A percentile compares a stretch with the other conserved stretches of the same genome.
Evolutionary conservation across 2,797 vertebrate genomes (phyloP).

Genomic region (Pampus argenteus): DNA sequence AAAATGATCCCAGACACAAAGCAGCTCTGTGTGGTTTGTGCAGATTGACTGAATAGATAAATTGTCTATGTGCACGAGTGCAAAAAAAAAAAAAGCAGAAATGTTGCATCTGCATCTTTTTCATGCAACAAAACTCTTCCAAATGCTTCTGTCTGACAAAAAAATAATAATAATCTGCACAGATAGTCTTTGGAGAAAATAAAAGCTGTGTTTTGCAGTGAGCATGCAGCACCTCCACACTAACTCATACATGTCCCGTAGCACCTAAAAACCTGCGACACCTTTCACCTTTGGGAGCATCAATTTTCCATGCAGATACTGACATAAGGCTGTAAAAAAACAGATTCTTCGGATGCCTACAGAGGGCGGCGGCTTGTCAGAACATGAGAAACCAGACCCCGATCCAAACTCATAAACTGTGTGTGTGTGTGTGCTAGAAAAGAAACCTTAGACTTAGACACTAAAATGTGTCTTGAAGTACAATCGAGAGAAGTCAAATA

Average conservation of each 20-base stretch:
- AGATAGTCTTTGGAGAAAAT: not conserved
- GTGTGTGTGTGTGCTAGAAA: no score
- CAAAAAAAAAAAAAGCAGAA: conserved; percentile 22
- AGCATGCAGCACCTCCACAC: not conserved
- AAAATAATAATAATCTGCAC: not conserved
- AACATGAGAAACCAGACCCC: conserved; percentile 62
- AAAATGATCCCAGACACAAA: conserved; percentile 49
- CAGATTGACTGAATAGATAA: conserved; percentile 27
- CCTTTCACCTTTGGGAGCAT: conserved; percentile 35
- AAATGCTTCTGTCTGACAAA: conserved; percentile 1
- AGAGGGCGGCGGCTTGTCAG: conserved; percentile 65
- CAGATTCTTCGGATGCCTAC: conserved; percentile 72
- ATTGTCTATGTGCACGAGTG: conserved; percentile 10
- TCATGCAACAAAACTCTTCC: conserved; percentile 3
- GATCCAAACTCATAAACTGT: not conserved
- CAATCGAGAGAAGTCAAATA: not conserved
- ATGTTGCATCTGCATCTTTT: conserved; percentile 19
- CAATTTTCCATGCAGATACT: conserved; percentile 22
- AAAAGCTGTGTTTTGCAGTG: not conserved
- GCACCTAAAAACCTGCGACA: conserved; percentile 38
- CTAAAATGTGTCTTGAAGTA: not conserved
- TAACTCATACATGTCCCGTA: not conserved
- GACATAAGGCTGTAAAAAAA: conserved; percentile 23
- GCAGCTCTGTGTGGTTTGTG: conserved; percentile 49
- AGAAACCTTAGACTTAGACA: not conserved